Evolutionary conservation across 2,888 invertebrate genomes (phyloP).

Genomic region (Caenorhabditis plicata): DNA sequence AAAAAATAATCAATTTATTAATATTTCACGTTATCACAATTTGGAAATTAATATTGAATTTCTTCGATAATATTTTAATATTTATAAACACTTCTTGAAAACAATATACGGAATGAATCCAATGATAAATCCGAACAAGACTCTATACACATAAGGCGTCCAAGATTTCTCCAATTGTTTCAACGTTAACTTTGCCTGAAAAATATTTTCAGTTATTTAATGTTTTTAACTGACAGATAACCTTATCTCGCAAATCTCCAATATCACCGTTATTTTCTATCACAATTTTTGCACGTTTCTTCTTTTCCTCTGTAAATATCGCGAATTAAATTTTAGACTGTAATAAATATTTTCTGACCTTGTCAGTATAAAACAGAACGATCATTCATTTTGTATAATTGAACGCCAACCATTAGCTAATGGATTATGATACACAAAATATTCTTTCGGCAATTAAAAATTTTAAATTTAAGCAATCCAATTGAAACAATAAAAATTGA

Average conservation of each 20-base stretch:
- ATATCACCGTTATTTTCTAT: slow-evolving; percentile 56
- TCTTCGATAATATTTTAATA: slow-evolving; percentile 1
- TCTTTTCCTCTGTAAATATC: slow-evolving; percentile 32
- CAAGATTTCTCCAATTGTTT: slow-evolving; percentile 21
- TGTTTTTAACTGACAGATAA: slow-evolving; percentile 1
- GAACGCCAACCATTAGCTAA: too few relatives aligned
- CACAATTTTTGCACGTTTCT: slow-evolving; percentile 46
- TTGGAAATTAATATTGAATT: not conserved
- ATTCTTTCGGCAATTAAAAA: too few relatives aligned
- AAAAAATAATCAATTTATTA: too few relatives aligned
- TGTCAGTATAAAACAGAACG: too few relatives aligned
- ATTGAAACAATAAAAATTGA: too few relatives aligned
- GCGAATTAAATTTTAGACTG: too few relatives aligned
- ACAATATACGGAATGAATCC: slow-evolving; percentile 24
- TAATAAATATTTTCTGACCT: too few relatives aligned
- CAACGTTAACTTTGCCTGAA: slow-evolving; percentile 8
- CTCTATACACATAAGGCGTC: slow-evolving; percentile 24
- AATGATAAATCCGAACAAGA: slow-evolving; percentile 15
- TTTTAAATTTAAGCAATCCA: too few relatives aligned
- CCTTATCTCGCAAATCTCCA: slow-evolving; percentile 41
- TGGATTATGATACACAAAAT: too few relatives aligned
- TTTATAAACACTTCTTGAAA: slow-evolving; percentile 16
- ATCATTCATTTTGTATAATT: too few relatives aligned
- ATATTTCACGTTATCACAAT: slow-evolving; percentile 5
- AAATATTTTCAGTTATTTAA: not conserved